Evolutionary conservation across 2,797 vertebrate species (phyloP).

Genomic region (Masticophis lateralis): DNA sequence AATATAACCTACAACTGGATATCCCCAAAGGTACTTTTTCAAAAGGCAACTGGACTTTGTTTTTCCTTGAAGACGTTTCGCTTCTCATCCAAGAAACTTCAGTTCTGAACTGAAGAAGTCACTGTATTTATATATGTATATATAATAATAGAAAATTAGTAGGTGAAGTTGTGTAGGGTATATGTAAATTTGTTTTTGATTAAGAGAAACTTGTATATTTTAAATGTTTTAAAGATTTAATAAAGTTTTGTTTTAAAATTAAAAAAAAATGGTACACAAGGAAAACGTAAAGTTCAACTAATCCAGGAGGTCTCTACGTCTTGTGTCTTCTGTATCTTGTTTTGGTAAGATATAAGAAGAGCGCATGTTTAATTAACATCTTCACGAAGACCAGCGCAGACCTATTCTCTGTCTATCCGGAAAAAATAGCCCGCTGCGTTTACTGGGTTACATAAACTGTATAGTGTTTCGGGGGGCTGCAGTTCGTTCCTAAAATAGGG

Average conservation of each 20-base stretch:
- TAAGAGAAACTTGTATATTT: no score
- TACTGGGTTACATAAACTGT: not conserved
- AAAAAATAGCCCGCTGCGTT: not conserved
- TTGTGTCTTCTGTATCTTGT: not conserved
- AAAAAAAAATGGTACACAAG: not conserved
- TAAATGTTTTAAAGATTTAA: no score
- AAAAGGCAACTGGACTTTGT: not conserved
- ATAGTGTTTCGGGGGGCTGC: not conserved
- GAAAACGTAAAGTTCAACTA: not conserved
- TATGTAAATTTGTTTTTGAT: no score
- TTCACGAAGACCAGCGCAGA: not conserved
- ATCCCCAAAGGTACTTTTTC: not conserved
- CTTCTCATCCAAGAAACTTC: not conserved
- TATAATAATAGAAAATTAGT: no score
- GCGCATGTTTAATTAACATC: not conserved
- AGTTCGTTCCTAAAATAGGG: not conserved
- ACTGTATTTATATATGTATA: no score
- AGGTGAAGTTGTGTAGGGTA: no score
- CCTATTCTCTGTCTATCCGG: not conserved
- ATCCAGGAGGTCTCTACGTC: not conserved
- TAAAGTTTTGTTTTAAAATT: no score
- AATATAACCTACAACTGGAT: not conserved
- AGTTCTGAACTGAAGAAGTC: no score
- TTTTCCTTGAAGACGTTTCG: not conserved
- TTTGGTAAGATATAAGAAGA: not conserved